Conservation (phyloP, 1,140 invertebrate genomes). For the Halictus rubicundus region DNA sequence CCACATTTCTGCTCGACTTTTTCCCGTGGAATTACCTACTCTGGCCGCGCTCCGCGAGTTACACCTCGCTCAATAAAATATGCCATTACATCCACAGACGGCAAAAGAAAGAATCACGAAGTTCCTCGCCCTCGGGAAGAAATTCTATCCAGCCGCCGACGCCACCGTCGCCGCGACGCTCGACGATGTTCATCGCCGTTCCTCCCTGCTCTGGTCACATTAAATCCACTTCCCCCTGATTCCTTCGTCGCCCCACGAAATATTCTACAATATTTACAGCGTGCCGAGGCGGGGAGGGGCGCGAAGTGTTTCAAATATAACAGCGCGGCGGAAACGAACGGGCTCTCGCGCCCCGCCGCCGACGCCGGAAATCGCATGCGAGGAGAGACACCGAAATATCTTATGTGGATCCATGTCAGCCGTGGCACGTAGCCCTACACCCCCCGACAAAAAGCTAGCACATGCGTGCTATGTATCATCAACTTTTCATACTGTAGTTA, state of each 20-base stretch:
- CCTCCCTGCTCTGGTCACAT: background rate
- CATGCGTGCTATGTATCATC: too few species aligned
- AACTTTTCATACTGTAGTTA: too few species aligned
- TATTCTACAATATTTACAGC: slow-evolving; percentile 9
- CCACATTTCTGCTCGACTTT: too few species aligned
- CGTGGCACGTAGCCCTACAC: background rate
- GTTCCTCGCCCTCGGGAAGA: background rate
- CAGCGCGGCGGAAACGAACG: slow-evolving; percentile 1
- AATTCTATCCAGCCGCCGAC: background rate
- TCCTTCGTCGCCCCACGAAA: background rate
- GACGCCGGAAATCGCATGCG: background rate
- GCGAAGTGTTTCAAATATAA: slow-evolving; percentile 13
- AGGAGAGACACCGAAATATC: background rate
- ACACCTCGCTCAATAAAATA: background rate
- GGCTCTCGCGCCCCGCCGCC: background rate
- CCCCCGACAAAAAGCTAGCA: too few species aligned
- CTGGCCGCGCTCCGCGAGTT: too few species aligned
- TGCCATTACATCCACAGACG: background rate
- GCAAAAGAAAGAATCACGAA: background rate
- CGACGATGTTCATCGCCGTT: too few species aligned
- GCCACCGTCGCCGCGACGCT: too few species aligned
- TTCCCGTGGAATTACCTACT: too few species aligned
- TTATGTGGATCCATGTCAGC: background rate
- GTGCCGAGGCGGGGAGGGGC: background rate
- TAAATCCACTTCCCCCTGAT: background rate